phyloP scores from a whole-genome alignment of 2,888 invertebrate species.

The Acleris sparsana region DNA sequence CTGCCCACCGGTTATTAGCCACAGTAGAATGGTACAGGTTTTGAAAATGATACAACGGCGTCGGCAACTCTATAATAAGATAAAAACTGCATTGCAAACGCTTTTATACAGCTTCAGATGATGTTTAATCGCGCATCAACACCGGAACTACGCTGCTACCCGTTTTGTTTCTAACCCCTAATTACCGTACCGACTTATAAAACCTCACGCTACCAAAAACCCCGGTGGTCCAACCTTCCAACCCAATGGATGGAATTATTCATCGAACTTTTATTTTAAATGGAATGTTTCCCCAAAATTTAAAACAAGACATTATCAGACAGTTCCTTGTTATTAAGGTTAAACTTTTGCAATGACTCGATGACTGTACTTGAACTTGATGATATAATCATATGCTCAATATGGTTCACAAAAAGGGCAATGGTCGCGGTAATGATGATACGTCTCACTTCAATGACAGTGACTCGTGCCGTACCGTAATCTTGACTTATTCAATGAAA shows the following conservation, averaged over 20 bases:
- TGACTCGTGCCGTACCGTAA: conserved; percentile 72
- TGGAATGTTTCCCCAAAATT: conserved; percentile 12
- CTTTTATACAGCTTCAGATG: conserved; percentile 32
- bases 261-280: conserved; percentile 15
- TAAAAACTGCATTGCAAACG: background rate
- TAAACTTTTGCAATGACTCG: conserved; percentile 12
- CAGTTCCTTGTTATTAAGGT: conserved; percentile 11
- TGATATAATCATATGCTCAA: conserved; percentile 21
- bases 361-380: conserved; percentile 23
- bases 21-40: too few relatives aligned
- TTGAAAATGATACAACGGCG: background rate
- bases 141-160: conserved; percentile 66
- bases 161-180: conserved; percentile 59
- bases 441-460: conserved; percentile 53
- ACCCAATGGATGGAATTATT: conserved; percentile 13
- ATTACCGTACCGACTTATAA: conserved; percentile 49
- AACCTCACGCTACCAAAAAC: conserved; percentile 40
- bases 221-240: conserved; percentile 56
- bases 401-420: conserved; percentile 24
- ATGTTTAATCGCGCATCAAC: conserved; percentile 44
- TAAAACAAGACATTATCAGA: conserved; percentile 3
- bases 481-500: conserved; percentile 63
- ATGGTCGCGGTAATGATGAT: conserved; percentile 36
- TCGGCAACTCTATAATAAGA: background rate
- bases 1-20: too few relatives aligned